phyloP scores from a whole-genome alignment of 2,113 vertebrate species.

The Zapornia atra region DNA sequence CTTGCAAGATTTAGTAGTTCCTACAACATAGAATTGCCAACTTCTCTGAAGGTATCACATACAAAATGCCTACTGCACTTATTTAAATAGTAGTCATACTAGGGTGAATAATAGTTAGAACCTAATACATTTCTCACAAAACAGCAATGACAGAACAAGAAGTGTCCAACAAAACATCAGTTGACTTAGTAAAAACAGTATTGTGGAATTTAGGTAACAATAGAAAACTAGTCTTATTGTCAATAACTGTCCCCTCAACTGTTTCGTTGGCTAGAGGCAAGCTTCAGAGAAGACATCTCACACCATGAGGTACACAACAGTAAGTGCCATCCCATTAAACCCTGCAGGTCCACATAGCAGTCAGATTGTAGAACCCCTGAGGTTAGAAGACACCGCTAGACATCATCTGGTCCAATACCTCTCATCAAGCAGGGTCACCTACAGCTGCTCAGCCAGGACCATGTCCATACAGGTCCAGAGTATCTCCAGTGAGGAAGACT shows the following conservation, averaged over 20 bases:
- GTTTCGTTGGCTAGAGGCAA: not conserved
- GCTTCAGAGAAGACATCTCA: not conserved
- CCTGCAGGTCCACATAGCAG: not conserved
- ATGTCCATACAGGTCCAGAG: rapidly evolving
- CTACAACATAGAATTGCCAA: not conserved
- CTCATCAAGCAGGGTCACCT: not conserved
- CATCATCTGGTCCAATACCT: not conserved
- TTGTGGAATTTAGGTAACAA: not conserved
- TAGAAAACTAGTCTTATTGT: not conserved
- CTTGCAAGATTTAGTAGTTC: not conserved
- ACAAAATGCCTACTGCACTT: not conserved
- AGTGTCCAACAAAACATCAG: not conserved
- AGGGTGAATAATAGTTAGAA: not conserved
- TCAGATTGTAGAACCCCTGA: not conserved
- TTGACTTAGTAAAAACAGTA: not conserved
- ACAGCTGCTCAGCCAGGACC: not conserved
- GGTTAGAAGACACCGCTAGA: not conserved
- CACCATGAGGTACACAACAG: not conserved
- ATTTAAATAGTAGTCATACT: not conserved
- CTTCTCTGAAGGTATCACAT: not conserved
- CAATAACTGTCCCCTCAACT: not conserved
- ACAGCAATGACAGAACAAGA: not conserved
- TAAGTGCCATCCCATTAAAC: not conserved
- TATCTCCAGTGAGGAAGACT: not conserved
- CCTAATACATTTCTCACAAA: not conserved